These are phyloP conservation scores for Egretta garzetta DNA, from an alignment of 2,113 vertebrate species.

Conservation along the genomic window DNA sequence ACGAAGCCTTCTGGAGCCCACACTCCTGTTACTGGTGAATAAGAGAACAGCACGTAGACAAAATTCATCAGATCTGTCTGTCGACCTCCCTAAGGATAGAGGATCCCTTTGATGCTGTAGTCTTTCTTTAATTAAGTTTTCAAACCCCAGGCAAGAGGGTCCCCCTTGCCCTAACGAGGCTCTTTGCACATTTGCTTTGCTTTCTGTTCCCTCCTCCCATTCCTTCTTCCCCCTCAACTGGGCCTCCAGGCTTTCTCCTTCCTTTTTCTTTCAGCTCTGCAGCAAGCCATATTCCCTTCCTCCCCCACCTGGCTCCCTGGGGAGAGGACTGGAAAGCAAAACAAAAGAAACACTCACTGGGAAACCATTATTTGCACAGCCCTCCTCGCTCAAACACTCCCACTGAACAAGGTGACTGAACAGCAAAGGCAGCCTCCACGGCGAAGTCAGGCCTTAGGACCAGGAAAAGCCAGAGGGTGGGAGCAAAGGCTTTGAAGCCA, in stretches of 20 bases:
- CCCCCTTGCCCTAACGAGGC: background rate
- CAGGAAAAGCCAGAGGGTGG: background rate
- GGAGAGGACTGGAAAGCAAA: slow-evolving; percentile 14
- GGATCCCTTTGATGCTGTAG: background rate
- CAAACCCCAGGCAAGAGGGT: background rate
- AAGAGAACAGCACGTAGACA: background rate
- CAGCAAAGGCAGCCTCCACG: background rate
- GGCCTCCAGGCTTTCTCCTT: slow-evolving; percentile 47
- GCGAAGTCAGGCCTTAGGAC: background rate
- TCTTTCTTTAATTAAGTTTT: slow-evolving; percentile 2
- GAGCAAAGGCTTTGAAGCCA: background rate
- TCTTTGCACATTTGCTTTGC: background rate
- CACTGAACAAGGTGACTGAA: background rate
- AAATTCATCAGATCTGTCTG: background rate
- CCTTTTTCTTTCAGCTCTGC: slow-evolving; percentile 7
- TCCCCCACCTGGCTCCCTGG: slow-evolving; percentile 55
- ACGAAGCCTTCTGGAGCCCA: background rate
- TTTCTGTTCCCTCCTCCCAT: background rate
- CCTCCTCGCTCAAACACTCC: background rate
- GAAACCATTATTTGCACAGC: background rate
- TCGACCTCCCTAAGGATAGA: background rate
- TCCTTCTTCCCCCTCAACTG: slow-evolving; percentile 2
- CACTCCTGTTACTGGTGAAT: background rate
- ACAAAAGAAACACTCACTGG: slow-evolving; percentile 37
- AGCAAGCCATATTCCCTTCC: slow-evolving; percentile 15